These are phyloP conservation scores for Onychomys torridus DNA, from an alignment of 2,797 vertebrate species.

Conservation along the genomic window DNA sequence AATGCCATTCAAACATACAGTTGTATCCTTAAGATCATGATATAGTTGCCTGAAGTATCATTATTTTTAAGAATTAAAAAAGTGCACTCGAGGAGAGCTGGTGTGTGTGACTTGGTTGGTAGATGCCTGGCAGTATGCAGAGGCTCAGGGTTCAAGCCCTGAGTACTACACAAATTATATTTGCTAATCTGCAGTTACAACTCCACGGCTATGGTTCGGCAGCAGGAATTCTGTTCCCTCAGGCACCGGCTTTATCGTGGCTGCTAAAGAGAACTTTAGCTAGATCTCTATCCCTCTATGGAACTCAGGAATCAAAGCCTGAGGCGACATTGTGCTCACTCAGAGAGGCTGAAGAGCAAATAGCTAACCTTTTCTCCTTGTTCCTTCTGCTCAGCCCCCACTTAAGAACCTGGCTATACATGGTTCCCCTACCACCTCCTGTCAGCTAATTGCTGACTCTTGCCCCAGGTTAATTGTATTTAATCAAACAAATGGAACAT, in stretches of 20 bases:
- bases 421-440: not conserved
- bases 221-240: not conserved
- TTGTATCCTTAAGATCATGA: conserved; percentile 5
- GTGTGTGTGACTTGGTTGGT: not conserved
- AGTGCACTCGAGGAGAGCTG: not conserved
- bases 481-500: not conserved
- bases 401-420: not conserved
- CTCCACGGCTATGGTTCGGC: not conserved
- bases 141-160: not conserved
- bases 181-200: not conserved
- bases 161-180: not conserved
- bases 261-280: not conserved
- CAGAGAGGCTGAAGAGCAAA: not conserved
- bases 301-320: not conserved
- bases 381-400: not conserved
- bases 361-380: not conserved
- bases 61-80: conserved; percentile 20
- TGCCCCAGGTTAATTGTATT: not conserved
- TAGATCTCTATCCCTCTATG: not conserved
- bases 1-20: not conserved
- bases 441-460: not conserved
- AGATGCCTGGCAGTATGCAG: not conserved
- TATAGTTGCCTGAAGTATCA: not conserved
- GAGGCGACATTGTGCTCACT: not conserved
- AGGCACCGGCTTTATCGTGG: not conserved